These are phyloP conservation scores for Nanorana parkeri DNA, from an alignment of 2,113 vertebrate genomes.

Conservation along the genomic window DNA sequence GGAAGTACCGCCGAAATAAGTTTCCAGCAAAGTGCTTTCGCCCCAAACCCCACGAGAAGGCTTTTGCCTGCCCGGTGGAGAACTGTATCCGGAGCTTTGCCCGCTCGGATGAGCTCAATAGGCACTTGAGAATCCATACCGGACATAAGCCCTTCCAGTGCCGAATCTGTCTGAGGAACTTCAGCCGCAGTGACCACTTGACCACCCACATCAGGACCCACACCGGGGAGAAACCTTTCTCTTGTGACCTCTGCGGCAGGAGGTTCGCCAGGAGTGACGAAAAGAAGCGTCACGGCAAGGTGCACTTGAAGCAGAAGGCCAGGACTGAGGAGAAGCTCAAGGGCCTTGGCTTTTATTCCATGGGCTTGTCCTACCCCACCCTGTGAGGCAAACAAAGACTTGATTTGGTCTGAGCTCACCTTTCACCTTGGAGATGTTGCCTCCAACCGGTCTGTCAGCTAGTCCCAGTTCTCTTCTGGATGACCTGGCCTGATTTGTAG, in stretches of 20 bases:
- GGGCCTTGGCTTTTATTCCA: constrained; percentile 74
- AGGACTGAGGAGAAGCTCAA: constrained; percentile 92
- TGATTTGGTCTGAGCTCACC: constrained; percentile 15
- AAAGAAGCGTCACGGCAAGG: constrained; percentile 93
- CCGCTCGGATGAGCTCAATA: constrained; percentile 93
- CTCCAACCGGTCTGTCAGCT: neutral
- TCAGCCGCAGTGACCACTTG: constrained; percentile 97
- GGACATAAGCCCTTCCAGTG: constrained; percentile 98
- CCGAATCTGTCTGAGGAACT: constrained; percentile 95
- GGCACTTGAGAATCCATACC: constrained; percentile 96
- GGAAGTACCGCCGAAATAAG: constrained; percentile 78
- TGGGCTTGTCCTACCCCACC: constrained; percentile 76
- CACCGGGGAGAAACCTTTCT: constrained; percentile 96
- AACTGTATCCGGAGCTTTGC: constrained; percentile 94
- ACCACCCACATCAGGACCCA: constrained; percentile 98
- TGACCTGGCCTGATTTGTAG: constrained; percentile 13
- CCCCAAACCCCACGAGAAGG: constrained; percentile 90
- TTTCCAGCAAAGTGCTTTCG: constrained; percentile 84
- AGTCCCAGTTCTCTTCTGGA: neutral
- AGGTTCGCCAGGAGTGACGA: constrained; percentile 93
- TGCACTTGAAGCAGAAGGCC: constrained; percentile 95
- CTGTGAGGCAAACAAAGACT: constrained; percentile 58
- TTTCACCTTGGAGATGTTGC: constrained; percentile 33
- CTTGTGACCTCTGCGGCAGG: constrained; percentile 94
- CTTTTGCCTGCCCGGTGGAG: constrained; percentile 93